Percentiles rank a stretch among this genome's conserved stretches.
phyloP scores from a whole-genome alignment of 2,888 invertebrate species.

The Meiosimyza platycephala region DNA sequence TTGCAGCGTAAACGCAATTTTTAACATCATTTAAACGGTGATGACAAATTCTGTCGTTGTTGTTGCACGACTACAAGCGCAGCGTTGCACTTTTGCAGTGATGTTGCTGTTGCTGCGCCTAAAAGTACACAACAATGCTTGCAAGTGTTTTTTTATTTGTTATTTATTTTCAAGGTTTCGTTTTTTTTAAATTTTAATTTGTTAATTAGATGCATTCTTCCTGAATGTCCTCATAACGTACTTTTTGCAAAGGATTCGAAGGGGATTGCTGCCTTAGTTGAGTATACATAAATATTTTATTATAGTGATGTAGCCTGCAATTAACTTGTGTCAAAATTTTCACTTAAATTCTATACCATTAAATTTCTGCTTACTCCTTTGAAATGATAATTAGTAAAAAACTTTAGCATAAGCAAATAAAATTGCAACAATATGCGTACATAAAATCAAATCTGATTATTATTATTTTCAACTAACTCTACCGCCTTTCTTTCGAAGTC shows the following conservation, averaged over 20 bases:
- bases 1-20: conserved; percentile 34
- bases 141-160: not conserved
- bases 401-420: not conserved
- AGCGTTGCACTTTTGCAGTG: conserved; percentile 43
- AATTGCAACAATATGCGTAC: conserved; percentile 10
- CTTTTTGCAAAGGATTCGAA: too few relatives aligned
- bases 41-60: conserved; percentile 8
- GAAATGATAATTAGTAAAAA: too few relatives aligned
- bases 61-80: conserved; percentile 29
- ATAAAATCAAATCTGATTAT: conserved; percentile 3
- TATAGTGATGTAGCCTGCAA: too few relatives aligned
- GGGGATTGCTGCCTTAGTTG: too few relatives aligned
- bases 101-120: not conserved
- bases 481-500: not conserved
- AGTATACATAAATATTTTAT: too few relatives aligned
- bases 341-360: too few relatives aligned
- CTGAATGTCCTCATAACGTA: too few relatives aligned
- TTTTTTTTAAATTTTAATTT: conserved; percentile 9
- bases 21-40: conserved; percentile 13
- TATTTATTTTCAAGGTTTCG: not conserved
- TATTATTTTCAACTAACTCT: not conserved
- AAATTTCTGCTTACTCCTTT: too few relatives aligned
- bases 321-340: too few relatives aligned
- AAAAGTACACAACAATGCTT: conserved; percentile 4
- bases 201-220: conserved; percentile 15